Base-by-base conservation (phyloP, 2,797 vertebrate species). In the Alectoris magna region DNA sequence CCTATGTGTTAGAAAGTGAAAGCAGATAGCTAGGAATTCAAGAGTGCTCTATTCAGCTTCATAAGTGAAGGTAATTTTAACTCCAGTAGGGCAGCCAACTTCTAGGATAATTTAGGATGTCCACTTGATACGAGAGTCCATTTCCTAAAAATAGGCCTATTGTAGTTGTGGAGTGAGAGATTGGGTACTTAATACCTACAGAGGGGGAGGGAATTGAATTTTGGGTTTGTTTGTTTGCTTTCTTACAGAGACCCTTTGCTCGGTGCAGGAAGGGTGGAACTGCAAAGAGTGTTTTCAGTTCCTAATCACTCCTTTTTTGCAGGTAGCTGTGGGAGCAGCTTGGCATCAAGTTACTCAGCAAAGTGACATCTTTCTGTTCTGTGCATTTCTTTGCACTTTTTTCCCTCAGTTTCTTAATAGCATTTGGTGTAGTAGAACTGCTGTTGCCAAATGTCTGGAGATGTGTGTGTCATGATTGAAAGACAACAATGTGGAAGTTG, bases 71-170 rank as follows among this genome's bases (percentile, higher is more conserved):
- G 44, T 34, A 91, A 49, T 91, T 90, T 91, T 84, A 88, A 86
- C 87, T 77, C 56, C 39, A 19, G 87, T 66, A 73, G 31, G 70
- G 88, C 53, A 94, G 93, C 84, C 84, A 87, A 80, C 86, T 90
- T 80, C 44, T 91, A 71, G 88, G 78, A 59, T 69, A 72, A 7
- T 90, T 94, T 68, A 77, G 53, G 62, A 55, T 93, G 74, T 67
- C 62, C 46, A 74, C 78, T 83, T 91, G 90, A 87, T 90, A 68
- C 1, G 15, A 62, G 12, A 87, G 72, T 58, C 31, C 29, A 7
- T 41, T 64, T 73, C 64, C 77, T 94, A 92, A 96, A 94, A 96
- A 91, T 96, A 96, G 69, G 2, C 34, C 83, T 93, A 77, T 93
- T 96, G 90, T 94, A 53, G 60, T 71, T 56, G 53, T 87, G 49